A percentile compares a stretch with the other conserved stretches of the same genome.
Conservation (phyloP, 2,113 vertebrate genomes). For the Pyrgilauda ruficollis region DNA sequence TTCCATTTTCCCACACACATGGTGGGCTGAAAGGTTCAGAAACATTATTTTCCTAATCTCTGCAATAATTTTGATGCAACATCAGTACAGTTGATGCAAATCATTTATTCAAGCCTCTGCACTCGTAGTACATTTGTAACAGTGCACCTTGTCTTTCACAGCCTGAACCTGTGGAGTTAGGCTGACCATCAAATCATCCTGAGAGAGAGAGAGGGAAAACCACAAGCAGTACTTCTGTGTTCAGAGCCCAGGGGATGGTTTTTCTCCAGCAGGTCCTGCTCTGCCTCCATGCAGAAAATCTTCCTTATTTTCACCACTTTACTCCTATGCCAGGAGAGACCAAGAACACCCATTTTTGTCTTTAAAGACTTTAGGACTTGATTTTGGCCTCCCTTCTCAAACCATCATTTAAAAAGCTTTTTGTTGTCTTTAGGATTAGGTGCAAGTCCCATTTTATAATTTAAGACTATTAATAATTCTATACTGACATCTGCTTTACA, state of each 20-base stretch:
- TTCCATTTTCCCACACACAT: constrained; percentile 10
- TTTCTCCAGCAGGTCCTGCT: background rate
- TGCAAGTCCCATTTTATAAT: background rate
- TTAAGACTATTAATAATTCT: background rate
- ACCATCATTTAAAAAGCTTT: background rate
- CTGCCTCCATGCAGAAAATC: background rate
- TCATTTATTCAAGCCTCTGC: background rate
- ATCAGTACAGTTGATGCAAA: background rate
- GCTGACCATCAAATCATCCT: background rate
- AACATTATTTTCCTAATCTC: background rate
- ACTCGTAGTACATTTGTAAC: background rate
- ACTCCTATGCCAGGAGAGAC: background rate
- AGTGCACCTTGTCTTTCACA: background rate
- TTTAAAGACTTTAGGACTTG: background rate
- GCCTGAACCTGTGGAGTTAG: background rate
- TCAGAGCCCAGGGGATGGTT: background rate
- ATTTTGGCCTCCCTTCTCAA: background rate
- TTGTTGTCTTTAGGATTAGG: background rate
- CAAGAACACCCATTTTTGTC: background rate
- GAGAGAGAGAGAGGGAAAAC: background rate
- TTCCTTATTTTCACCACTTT: background rate
- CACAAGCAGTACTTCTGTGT: background rate
- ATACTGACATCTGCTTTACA: background rate
- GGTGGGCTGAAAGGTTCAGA: background rate
- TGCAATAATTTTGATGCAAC: background rate